Base-by-base conservation (phyloP, 2,113 vertebrate genomes). In the Prunella fulvescens region DNA sequence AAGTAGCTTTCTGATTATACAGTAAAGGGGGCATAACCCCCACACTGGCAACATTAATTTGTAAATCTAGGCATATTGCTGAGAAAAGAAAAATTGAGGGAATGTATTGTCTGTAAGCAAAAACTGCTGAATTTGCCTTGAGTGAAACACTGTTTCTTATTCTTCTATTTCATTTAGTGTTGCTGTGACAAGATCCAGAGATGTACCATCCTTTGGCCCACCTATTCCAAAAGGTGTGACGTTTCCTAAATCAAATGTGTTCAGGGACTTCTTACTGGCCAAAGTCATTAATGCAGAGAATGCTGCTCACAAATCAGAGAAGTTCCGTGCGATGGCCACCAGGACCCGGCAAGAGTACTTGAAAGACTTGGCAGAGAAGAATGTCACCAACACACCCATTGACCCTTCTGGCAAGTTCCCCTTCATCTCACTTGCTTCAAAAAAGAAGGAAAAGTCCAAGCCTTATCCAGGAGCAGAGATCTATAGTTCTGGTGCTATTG, bases 211-310 rank as follows among this genome's bases (percentile, higher is more conserved):
- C 56, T 99, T 99, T 80, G 99, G 99, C 76, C 99, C 99, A 61
- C 99, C 99, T 53, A 99, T 99, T 93, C 99, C 99, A 20, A 99
- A 99, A 98, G 99, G 98, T 7, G 98, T 99, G 94, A 99, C 99
- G 3, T 99, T 99, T 97, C 99, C 99, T 42, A 99, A 99, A 95
- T 99, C 99, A 70, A 98, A 99, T 6, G 99, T 99, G 67, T 99
- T 99, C 97, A 98, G 99, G 99, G 99, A 99, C 98, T 99, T 99
- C 96, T 98, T 99, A 80, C 92, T 99, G 90, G 98, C 99, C 94
- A 99, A 99, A 98, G 98, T 99, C 87, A 99, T 99, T 94, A 99
- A 99, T 74, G 99, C 99, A 15, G 99, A 99, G 97, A 99, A 99
- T 85, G 99, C 99, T 48, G 99, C 99, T 93, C 99, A 99, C 95